phyloP scores from a whole-genome alignment of 2,113 vertebrate genomes.

The Solea senegalensis region DNA sequence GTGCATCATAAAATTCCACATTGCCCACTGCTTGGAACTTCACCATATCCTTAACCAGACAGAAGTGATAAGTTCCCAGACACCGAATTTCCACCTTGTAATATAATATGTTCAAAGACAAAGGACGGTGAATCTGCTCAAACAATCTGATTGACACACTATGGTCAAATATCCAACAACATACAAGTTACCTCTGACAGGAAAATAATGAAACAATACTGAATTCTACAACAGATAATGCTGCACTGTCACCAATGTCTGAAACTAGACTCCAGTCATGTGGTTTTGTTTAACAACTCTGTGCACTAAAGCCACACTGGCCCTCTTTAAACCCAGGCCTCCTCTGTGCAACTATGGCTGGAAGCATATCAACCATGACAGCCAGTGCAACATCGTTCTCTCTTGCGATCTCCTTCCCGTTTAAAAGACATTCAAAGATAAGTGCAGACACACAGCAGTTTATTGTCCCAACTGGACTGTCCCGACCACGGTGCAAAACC shows the following conservation, averaged over 20 bases:
- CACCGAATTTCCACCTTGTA: too few relatives aligned
- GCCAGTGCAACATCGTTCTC: conserved; percentile 29
- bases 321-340: conserved; percentile 38
- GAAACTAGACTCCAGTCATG: conserved; percentile 61
- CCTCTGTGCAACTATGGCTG: conserved; percentile 31
- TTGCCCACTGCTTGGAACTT: too few relatives aligned
- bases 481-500: conserved; percentile 30
- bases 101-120: conserved; percentile 16
- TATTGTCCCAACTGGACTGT: conserved; percentile 30
- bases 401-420: conserved; percentile 2
- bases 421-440: conserved; percentile 49
- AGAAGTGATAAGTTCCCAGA: too few relatives aligned
- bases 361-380: conserved; percentile 36
- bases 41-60: too few relatives aligned
- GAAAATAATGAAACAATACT: conserved; percentile 16
- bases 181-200: neutral
- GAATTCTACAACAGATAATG: conserved; percentile 19
- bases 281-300: conserved; percentile 65
- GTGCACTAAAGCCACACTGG: conserved; percentile 51
- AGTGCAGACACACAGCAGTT: conserved; percentile 16
- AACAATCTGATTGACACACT: conserved; percentile 1
- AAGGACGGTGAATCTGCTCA: neutral
- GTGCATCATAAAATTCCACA: too few relatives aligned
- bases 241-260: conserved; percentile 26
- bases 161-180: neutral